Evolutionary conservation across 2,888 invertebrate species (phyloP).

Genomic region (Leucoma salicis): DNA sequence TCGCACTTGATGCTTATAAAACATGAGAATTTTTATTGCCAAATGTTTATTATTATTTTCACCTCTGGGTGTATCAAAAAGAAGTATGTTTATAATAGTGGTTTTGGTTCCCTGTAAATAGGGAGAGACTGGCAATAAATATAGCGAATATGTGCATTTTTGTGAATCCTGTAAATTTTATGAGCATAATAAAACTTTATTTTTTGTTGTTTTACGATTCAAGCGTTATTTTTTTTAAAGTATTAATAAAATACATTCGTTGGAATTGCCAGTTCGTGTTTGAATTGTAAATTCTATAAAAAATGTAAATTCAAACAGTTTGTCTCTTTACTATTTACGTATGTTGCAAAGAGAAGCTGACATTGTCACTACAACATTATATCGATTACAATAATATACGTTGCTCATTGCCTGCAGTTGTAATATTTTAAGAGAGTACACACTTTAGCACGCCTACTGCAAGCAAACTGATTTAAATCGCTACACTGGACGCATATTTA

Average conservation of each 20-base stretch:
- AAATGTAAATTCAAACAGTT: too few relatives aligned
- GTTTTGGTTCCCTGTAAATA: constrained; percentile 20
- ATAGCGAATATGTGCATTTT: constrained; percentile 18
- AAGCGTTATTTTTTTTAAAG: constrained; percentile 2
- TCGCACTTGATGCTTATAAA: constrained; percentile 2
- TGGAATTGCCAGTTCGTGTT: neutral
- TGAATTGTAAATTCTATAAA: neutral
- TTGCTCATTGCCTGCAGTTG: neutral
- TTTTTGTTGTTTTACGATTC: neutral
- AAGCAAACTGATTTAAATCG: neutral
- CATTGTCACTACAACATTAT: neutral
- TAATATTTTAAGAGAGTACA: neutral
- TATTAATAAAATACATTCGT: constrained; percentile 4
- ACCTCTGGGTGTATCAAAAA: too few relatives aligned
- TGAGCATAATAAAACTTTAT: constrained; percentile 8
- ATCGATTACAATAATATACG: neutral
- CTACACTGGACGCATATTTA: neutral
- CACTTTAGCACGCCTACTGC: neutral
- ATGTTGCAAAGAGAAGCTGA: neutral
- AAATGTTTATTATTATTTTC: constrained; percentile 6
- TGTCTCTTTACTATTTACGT: too few relatives aligned
- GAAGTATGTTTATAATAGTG: constrained; percentile 14
- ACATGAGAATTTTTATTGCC: constrained; percentile 3
- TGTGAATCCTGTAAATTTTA: constrained; percentile 8
- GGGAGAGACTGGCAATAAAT: constrained; percentile 19